phyloP scores from a whole-genome alignment of 2,888 invertebrate species.

The Lucinisca nassula region DNA sequence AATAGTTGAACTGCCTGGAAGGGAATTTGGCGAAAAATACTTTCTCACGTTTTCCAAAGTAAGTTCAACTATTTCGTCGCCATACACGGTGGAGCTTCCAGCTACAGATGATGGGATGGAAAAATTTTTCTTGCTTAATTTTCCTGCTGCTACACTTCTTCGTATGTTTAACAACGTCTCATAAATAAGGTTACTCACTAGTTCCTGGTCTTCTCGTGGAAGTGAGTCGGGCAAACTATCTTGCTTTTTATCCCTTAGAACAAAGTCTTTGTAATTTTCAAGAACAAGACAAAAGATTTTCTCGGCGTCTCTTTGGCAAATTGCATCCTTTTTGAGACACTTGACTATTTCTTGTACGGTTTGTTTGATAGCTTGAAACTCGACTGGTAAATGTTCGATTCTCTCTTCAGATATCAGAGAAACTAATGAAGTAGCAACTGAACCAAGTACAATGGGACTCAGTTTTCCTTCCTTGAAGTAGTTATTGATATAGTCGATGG shows the following conservation, averaged over 20 bases:
- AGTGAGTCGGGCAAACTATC: neutral
- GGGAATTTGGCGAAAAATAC: neutral
- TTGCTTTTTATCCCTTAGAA: neutral
- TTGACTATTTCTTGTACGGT: conserved; percentile 57
- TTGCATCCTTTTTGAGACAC: conserved; percentile 57
- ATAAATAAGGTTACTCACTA: conserved; percentile 64
- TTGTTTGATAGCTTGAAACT: conserved; percentile 36
- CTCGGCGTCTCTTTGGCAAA: conserved; percentile 60
- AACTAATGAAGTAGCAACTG: conserved; percentile 59
- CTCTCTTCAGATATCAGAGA: conserved; percentile 26
- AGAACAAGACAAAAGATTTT: conserved; percentile 70
- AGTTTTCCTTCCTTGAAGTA: conserved; percentile 49
- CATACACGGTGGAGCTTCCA: conserved; percentile 20
- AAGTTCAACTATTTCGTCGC: conserved; percentile 33
- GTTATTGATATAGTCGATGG: conserved; percentile 61
- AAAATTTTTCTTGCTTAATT: conserved; percentile 49
- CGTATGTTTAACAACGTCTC: conserved; percentile 70
- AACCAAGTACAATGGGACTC: conserved; percentile 24
- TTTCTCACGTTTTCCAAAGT: conserved; percentile 45
- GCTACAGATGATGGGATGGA: conserved; percentile 61
- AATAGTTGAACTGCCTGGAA: neutral
- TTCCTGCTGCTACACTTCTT: conserved; percentile 67
- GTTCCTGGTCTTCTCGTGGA: conserved; percentile 34
- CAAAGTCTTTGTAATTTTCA: conserved; percentile 61
- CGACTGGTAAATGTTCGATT: conserved; percentile 22